phyloP scores from a whole-genome alignment of 2,888 invertebrate species.

The Trissolcus brochymenae region DNA sequence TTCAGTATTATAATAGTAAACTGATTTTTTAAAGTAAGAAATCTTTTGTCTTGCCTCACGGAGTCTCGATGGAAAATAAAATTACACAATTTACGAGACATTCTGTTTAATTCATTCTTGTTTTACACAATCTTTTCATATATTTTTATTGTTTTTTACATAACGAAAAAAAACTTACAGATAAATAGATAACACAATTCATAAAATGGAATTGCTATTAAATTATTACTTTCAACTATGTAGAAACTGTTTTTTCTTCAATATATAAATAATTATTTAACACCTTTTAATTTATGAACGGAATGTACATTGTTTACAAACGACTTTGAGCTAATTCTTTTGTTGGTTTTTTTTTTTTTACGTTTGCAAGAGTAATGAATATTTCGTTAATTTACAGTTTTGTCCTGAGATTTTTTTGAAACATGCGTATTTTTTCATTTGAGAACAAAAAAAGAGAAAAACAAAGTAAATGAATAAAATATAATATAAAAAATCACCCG shows the following conservation, averaged over 20 bases:
- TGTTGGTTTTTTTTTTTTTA: too few species aligned
- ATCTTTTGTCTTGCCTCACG: not conserved
- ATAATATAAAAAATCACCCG: not conserved
- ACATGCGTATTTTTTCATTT: not conserved
- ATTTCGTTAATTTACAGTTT: conserved; percentile 3
- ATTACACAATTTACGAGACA: not conserved
- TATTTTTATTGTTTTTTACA: conserved; percentile 6
- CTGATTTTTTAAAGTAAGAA: not conserved
- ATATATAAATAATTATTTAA: conserved; percentile 36
- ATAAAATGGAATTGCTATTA: conserved; percentile 22
- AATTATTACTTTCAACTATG: conserved; percentile 20
- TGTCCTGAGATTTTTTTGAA: not conserved
- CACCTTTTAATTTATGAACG: conserved; percentile 28
- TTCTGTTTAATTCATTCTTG: conserved; percentile 17
- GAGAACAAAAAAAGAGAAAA: not conserved
- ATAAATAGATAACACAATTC: conserved; percentile 27
- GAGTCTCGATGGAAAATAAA: not conserved
- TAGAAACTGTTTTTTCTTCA: conserved; percentile 14
- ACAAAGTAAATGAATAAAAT: conserved; percentile 13
- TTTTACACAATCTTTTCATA: conserved; percentile 13
- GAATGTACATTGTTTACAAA: conserved; percentile 27
- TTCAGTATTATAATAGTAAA: not conserved
- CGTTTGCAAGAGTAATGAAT: not conserved
- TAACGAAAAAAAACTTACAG: conserved; percentile 18
- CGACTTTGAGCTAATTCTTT: not conserved